These are phyloP conservation scores for Petrophora chlorosata DNA, from an alignment of 2,888 invertebrate species.

Conservation along the genomic window DNA sequence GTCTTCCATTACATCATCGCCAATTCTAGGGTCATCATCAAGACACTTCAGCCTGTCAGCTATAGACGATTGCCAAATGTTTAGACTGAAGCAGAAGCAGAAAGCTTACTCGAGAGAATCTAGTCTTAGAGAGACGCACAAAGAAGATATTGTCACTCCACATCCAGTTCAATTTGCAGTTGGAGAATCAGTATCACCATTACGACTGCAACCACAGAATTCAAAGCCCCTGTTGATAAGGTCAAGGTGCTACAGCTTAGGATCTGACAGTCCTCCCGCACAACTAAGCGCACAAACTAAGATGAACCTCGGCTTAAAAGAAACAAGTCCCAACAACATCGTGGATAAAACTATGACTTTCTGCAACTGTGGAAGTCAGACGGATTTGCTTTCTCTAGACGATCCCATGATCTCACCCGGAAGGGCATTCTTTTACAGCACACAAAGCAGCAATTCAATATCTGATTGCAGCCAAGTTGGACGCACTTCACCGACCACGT, in stretches of 20 bases:
- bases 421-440: conserved; percentile 67
- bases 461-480: conserved; percentile 84
- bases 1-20: conserved; percentile 70
- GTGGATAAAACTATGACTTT: conserved; percentile 73
- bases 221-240: conserved; percentile 60
- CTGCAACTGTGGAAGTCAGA: conserved; percentile 89
- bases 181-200: conserved; percentile 85
- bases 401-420: conserved; percentile 76
- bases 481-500: conserved; percentile 81
- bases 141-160: conserved; percentile 58
- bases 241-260: conserved; percentile 87
- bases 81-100: conserved; percentile 74
- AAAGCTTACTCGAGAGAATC: conserved; percentile 72
- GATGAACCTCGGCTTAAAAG: conserved; percentile 85
- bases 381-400: conserved; percentile 87
- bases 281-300: conserved; percentile 86
- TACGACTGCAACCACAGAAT: conserved; percentile 58
- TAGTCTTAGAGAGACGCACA: conserved; percentile 73
- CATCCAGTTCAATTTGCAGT: conserved; percentile 86
- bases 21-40: conserved; percentile 82
- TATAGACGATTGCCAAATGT: conserved; percentile 83
- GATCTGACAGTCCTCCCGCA: conserved; percentile 80
- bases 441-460: conserved; percentile 77
- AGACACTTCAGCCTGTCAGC: conserved; percentile 88
- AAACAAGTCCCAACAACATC: conserved; percentile 70